phyloP scores from a whole-genome alignment of 2,113 vertebrate species.

The Plestiodon gilberti region DNA sequence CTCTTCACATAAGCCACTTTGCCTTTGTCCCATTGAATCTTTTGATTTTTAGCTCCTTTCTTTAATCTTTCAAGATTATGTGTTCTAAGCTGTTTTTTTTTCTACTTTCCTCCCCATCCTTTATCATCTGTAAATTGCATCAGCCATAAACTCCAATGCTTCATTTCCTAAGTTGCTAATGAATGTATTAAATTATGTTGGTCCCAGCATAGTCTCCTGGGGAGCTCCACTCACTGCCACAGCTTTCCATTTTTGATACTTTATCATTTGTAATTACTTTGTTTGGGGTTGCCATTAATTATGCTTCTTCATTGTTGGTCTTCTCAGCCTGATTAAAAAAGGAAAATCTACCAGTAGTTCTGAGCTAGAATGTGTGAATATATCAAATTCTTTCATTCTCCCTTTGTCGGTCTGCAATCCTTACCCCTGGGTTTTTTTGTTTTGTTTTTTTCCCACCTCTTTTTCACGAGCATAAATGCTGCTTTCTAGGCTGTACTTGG shows the following conservation, averaged over 20 bases:
- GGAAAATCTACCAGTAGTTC: neutral
- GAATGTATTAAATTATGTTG: conserved; percentile 27
- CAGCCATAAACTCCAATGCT: neutral
- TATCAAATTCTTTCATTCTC: conserved; percentile 14
- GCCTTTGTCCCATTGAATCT: neutral
- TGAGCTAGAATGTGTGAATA: neutral
- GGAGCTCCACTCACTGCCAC: neutral
- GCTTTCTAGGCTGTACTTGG: conserved; percentile 7
- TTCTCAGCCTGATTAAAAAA: neutral
- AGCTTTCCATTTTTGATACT: neutral
- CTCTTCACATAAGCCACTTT: neutral
- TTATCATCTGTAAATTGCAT: conserved; percentile 3
- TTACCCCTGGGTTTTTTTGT: too few relatives aligned
- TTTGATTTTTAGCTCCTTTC: neutral
- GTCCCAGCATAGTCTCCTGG: neutral
- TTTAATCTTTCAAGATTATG: neutral
- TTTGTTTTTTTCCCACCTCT: too few relatives aligned
- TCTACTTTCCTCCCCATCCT: neutral
- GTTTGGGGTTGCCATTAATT: conserved; percentile 10
- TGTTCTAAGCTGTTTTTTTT: conserved; percentile 1
- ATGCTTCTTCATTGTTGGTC: neutral
- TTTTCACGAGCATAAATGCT: conserved; percentile 31
- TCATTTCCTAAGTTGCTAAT: conserved; percentile 12
- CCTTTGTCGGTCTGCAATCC: conserved; percentile 24
- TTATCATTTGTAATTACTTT: neutral